Conservation (phyloP, 1,140 invertebrate genomes). For the Drosophila sulfurigaster region DNA sequence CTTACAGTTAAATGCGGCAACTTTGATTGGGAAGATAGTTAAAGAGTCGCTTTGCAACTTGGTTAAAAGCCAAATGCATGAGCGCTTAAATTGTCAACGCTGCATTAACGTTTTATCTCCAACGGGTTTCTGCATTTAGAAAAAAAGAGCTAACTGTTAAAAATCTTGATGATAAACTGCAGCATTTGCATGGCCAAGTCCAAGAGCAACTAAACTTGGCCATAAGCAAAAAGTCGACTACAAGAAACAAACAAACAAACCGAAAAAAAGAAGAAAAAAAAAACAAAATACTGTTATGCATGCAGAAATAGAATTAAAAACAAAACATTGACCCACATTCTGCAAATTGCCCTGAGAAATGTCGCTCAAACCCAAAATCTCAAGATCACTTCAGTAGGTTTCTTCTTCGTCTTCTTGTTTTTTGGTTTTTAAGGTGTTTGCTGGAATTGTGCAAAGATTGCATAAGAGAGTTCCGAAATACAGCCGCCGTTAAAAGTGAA, state of each 20-base stretch:
- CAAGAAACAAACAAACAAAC: not conserved
- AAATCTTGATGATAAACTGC: constrained; percentile 56
- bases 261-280: not conserved
- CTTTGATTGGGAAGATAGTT: constrained; percentile 17
- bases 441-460: constrained; percentile 67
- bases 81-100: constrained; percentile 56
- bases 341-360: constrained; percentile 34
- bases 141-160: constrained; percentile 21
- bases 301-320: constrained; percentile 65
- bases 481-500: constrained; percentile 68
- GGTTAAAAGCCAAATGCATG: constrained; percentile 39
- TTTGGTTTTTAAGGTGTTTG: constrained; percentile 18
- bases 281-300: constrained; percentile 66
- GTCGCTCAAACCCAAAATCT: constrained; percentile 23
- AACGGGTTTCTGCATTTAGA: constrained; percentile 51
- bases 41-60: constrained; percentile 29
- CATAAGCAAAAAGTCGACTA: not conserved
- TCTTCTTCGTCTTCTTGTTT: not conserved
- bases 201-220: constrained; percentile 71
- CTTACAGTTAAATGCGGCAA: constrained; percentile 1
- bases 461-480: constrained; percentile 52
- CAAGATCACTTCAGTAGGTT: constrained; percentile 44
- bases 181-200: constrained; percentile 76
- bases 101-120: constrained; percentile 40
- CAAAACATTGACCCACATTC: constrained; percentile 75